Evolutionary conservation across 2,797 vertebrate species (phyloP).

Genomic region (Enteromius argenteus): DNA sequence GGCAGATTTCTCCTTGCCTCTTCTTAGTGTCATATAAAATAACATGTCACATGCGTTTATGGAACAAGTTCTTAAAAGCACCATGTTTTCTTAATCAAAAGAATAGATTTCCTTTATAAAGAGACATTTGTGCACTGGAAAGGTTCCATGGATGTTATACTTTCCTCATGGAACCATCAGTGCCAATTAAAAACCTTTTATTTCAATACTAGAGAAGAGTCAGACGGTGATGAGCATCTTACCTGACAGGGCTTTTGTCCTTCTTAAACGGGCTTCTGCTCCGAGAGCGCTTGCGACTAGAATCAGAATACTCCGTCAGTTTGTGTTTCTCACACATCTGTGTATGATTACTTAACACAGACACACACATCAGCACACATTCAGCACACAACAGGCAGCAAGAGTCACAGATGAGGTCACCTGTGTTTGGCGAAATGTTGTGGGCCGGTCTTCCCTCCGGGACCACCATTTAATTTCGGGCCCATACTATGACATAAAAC

Average conservation of each 20-base stretch:
- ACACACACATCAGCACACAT: slow-evolving; percentile 27
- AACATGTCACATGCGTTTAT: neutral
- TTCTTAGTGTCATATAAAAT: neutral
- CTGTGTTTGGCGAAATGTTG: slow-evolving; percentile 88
- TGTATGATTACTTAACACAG: slow-evolving; percentile 15
- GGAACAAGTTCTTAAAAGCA: neutral
- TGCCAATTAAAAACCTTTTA: neutral
- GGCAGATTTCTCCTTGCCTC: neutral
- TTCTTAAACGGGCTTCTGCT: slow-evolving; percentile 95
- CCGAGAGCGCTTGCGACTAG: slow-evolving; percentile 85
- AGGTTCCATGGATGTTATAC: neutral
- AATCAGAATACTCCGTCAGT: slow-evolving; percentile 33
- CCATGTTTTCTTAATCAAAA: neutral
- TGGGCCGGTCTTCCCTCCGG: slow-evolving; percentile 88
- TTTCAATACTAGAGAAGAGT: neutral
- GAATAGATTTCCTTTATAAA: neutral
- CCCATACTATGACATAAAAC: slow-evolving; percentile 79
- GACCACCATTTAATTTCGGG: slow-evolving; percentile 88
- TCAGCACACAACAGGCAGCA: slow-evolving; percentile 45
- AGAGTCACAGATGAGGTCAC: slow-evolving; percentile 66
- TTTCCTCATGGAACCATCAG: neutral
- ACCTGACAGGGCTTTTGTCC: slow-evolving; percentile 98
- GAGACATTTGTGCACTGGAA: neutral
- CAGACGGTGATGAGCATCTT: slow-evolving; percentile 40
- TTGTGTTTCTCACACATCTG: neutral